A percentile compares a stretch with the other conserved stretches of the same genome.
Evolutionary conservation across 1,140 invertebrate genomes (phyloP).

Genomic region (Caenorhabditis latens): DNA sequence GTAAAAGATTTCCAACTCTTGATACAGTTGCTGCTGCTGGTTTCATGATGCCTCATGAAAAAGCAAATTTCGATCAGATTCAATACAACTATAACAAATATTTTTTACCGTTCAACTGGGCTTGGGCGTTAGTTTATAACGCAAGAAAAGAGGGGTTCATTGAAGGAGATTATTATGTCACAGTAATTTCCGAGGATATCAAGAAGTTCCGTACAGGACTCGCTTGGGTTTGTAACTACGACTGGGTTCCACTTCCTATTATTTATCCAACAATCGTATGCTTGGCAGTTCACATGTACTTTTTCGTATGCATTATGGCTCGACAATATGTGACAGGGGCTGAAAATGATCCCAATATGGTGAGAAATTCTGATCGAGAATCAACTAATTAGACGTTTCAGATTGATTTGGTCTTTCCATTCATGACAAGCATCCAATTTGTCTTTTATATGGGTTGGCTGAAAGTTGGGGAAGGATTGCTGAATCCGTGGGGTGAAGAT

Average conservation of each 20-base stretch:
- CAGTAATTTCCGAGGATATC: conserved; percentile 60
- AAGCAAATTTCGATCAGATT: conserved; percentile 62
- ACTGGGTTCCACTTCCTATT: conserved; percentile 63
- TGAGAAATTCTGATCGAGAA: not conserved
- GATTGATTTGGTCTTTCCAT: conserved; percentile 63
- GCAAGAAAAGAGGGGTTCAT: conserved; percentile 63
- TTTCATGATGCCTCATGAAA: conserved; percentile 66
- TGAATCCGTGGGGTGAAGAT: conserved; percentile 65
- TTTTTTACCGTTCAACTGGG: conserved; percentile 64
- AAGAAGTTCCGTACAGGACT: conserved; percentile 62
- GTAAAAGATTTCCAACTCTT: conserved; percentile 64
- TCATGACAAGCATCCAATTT: conserved; percentile 64
- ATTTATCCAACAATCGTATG: conserved; percentile 66
- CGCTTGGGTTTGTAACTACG: conserved; percentile 65
- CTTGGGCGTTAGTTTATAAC: conserved; percentile 61
- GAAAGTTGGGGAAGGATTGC: conserved; percentile 60
- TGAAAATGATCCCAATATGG: conserved; percentile 31
- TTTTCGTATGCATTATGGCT: conserved; percentile 60
- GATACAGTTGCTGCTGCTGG: conserved; percentile 62
- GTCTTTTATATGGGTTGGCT: conserved; percentile 64
- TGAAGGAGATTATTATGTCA: conserved; percentile 63
- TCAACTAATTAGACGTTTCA: conserved; percentile 9
- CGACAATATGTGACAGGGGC: conserved; percentile 56
- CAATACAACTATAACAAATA: conserved; percentile 65
- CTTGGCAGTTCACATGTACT: conserved; percentile 62